Evolutionary conservation across 2,113 vertebrate species (phyloP).

Genomic region (Syngnathus typhle): DNA sequence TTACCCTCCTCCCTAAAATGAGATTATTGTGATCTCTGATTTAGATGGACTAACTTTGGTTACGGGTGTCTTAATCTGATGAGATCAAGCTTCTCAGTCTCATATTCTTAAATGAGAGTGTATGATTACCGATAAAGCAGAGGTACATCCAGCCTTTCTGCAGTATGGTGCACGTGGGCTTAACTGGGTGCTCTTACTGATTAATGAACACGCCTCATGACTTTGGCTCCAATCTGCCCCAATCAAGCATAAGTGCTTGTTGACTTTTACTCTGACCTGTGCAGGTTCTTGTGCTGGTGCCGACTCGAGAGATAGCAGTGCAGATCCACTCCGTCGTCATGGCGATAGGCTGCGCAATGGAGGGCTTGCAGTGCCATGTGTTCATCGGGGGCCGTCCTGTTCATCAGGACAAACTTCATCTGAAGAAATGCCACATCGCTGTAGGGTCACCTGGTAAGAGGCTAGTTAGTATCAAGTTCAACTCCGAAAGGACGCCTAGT

Average conservation of each 20-base stretch:
- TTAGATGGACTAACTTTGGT: constrained; percentile 2
- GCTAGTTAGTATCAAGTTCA: too few species aligned
- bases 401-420: constrained; percentile 79
- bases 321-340: constrained; percentile 95
- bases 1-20: too few species aligned
- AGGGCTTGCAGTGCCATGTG: constrained; percentile 88
- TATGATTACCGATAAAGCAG: constrained; percentile 13
- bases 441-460: constrained; percentile 89
- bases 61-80: constrained; percentile 14
- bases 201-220: background rate
- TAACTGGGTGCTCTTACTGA: constrained; percentile 12
- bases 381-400: constrained; percentile 92
- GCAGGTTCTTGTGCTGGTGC: constrained; percentile 91
- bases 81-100: constrained; percentile 24
- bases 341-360: constrained; percentile 85
- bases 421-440: constrained; percentile 92
- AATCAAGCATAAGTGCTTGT: constrained; percentile 22
- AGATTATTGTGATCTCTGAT: constrained; percentile 1
- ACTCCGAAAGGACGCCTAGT: too few species aligned
- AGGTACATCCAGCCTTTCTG: background rate
- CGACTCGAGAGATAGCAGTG: constrained; percentile 94
- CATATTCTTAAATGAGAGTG: constrained; percentile 10
- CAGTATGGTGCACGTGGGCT: constrained; percentile 22
- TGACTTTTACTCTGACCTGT: constrained; percentile 7
- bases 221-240: constrained; percentile 21